phyloP scores from a whole-genome alignment of 2,797 vertebrate genomes.

The Paratrypauchen microcephalus region DNA sequence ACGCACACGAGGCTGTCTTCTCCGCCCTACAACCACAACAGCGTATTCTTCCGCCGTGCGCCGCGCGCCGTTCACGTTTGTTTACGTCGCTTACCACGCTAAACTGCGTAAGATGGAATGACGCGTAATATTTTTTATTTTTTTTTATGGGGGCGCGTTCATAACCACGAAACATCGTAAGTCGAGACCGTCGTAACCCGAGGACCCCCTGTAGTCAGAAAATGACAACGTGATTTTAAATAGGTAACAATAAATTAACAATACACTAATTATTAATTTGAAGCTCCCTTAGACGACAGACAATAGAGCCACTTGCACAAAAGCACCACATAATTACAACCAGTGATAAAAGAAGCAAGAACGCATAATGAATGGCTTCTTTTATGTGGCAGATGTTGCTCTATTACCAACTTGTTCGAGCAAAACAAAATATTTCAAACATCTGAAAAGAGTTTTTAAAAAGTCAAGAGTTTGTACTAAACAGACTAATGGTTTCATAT shows the following conservation, averaged over 20 bases:
- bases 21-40: too few relatives aligned
- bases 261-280: constrained; percentile 14
- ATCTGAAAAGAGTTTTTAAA: neutral
- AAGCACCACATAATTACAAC: constrained; percentile 64
- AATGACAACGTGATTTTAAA: neutral
- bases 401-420: constrained; percentile 20
- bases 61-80: too few relatives aligned
- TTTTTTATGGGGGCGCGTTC: too few relatives aligned
- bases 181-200: too few relatives aligned
- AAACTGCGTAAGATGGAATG: too few relatives aligned
- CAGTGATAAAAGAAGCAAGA: constrained; percentile 73
- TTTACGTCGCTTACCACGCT: too few relatives aligned
- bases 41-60: too few relatives aligned
- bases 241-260: neutral
- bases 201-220: neutral
- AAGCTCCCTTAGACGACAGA: constrained; percentile 14
- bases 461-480: neutral
- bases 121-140: too few relatives aligned
- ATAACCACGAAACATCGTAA: too few relatives aligned
- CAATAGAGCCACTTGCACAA: constrained; percentile 47
- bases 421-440: constrained; percentile 1
- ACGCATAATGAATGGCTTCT: constrained; percentile 71
- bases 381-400: constrained; percentile 66
- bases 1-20: too few relatives aligned
- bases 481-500: neutral